Percentiles rank a stretch among this genome's conserved stretches.
Conservation (phyloP, 2,113 vertebrate species). For the Sinosuthora webbiana region DNA sequence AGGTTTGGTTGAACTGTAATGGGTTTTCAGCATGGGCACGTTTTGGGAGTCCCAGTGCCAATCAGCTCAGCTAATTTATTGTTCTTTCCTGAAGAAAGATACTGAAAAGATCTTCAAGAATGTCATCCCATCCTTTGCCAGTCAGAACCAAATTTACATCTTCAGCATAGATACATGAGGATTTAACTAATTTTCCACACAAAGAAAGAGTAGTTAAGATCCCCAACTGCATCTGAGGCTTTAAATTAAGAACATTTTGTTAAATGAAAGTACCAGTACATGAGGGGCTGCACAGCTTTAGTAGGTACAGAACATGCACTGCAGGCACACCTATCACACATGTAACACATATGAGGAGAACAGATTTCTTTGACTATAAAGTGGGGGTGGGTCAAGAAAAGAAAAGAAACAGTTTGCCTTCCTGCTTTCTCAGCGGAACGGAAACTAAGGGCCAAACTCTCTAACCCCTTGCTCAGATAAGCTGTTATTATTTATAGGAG, state of each 20-base stretch:
- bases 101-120: not conserved
- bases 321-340: not conserved
- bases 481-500: not conserved
- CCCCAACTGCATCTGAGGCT: not conserved
- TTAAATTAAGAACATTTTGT: not conserved
- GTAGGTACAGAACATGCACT: not conserved
- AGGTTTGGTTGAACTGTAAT: not conserved
- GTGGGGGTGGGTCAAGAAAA: not conserved
- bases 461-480: not conserved
- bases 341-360: not conserved
- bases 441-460: not conserved
- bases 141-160: not conserved
- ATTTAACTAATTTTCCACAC: not conserved
- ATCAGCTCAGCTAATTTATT: not conserved
- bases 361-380: not conserved
- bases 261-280: constrained; percentile 8
- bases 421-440: not conserved
- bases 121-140: not conserved
- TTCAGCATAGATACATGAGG: not conserved
- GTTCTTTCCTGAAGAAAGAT: not conserved
- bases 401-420: not conserved
- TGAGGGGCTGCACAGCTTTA: not conserved
- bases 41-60: not conserved
- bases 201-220: not conserved
- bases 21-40: not conserved